These are phyloP conservation scores for Astyanax mexicanus DNA, from an alignment of 2,797 vertebrate species.

Conservation along the genomic window DNA sequence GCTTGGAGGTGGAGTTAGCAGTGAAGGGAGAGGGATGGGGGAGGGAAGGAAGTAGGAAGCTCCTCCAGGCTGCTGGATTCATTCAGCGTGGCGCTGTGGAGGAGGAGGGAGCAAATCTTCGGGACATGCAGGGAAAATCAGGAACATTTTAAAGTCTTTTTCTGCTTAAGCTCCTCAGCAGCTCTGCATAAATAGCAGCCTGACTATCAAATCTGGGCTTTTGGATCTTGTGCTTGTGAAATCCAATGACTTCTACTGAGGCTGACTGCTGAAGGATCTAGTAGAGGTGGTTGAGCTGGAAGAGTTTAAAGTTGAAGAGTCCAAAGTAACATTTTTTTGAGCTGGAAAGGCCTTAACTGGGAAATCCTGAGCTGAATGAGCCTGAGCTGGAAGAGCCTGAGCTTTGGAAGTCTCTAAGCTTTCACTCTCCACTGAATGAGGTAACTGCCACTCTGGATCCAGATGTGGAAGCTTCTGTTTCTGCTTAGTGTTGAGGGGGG, in stretches of 20 bases:
- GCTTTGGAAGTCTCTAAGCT: neutral
- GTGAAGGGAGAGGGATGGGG: neutral
- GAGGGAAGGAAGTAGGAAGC: neutral
- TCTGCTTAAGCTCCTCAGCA: neutral
- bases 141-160: neutral
- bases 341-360: no score
- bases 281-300: neutral
- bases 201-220: no score
- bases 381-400: neutral
- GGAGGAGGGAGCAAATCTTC: neutral
- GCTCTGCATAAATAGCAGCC: neutral
- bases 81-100: neutral
- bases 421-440: neutral
- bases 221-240: no score
- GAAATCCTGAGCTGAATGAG: no score
- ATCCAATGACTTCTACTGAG: neutral
- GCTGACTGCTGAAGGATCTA: neutral
- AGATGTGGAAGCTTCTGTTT: neutral
- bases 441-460: neutral
- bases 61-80: neutral
- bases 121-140: neutral
- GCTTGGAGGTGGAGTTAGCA: neutral
- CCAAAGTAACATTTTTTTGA: no score
- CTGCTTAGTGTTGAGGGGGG: neutral
- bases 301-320: neutral